phyloP scores from a whole-genome alignment of 2,113 vertebrate genomes.

The Platichthys flesus region DNA sequence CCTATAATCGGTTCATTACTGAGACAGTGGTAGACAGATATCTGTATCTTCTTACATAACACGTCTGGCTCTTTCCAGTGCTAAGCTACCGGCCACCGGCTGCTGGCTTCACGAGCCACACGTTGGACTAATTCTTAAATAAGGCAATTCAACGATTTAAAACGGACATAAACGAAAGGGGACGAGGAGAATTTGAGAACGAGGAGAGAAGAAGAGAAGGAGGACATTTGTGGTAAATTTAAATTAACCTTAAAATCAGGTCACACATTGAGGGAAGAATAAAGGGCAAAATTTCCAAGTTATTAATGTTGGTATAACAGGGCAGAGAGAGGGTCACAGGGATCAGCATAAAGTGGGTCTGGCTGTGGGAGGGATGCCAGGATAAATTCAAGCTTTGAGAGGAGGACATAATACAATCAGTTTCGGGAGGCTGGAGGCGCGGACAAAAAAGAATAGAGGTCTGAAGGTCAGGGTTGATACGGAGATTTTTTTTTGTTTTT shows the following conservation, averaged over 20 bases:
- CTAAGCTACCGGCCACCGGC: too few species aligned
- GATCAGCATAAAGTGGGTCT: slow-evolving; percentile 40
- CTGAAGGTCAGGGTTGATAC: slow-evolving; percentile 64
- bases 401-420: slow-evolving; percentile 35
- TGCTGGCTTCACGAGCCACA: neutral
- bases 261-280: slow-evolving; percentile 12
- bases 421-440: slow-evolving; percentile 38
- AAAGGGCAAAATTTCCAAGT: slow-evolving; percentile 14
- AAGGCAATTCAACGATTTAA: too few species aligned
- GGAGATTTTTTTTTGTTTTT: slow-evolving; percentile 4
- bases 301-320: neutral
- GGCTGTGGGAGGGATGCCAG: slow-evolving; percentile 35
- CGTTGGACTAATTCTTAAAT: too few species aligned
- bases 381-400: slow-evolving; percentile 44
- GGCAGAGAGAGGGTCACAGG: slow-evolving; percentile 5
- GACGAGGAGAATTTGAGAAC: too few species aligned
- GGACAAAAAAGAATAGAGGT: slow-evolving; percentile 44
- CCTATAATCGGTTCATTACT: too few species aligned
- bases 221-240: neutral
- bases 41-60: too few species aligned
- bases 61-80: too few species aligned
- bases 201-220: neutral
- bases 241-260: slow-evolving; percentile 13
- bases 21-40: too few species aligned
- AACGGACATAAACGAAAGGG: too few species aligned